These are phyloP conservation scores for Vanacampus margaritifer DNA, from an alignment of 2,113 vertebrate genomes.

Conservation along the genomic window DNA sequence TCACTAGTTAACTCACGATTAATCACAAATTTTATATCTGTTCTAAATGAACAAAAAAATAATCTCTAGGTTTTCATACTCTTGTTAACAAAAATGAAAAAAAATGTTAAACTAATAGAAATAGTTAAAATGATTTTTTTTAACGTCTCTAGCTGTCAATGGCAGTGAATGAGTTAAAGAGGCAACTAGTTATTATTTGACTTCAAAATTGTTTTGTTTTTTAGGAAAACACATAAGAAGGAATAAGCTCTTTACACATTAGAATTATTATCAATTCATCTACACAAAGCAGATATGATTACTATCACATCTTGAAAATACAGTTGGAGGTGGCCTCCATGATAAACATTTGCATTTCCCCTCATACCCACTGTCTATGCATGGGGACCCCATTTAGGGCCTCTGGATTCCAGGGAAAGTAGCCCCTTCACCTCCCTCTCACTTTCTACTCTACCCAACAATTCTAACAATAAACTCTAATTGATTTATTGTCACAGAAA, in stretches of 20 bases:
- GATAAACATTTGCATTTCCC: background rate
- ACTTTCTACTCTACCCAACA: constrained; percentile 56
- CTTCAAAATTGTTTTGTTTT: background rate
- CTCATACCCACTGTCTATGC: background rate
- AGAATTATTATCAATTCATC: too few relatives aligned
- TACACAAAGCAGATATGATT: background rate
- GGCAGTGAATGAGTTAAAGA: too few relatives aligned
- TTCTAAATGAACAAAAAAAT: too few relatives aligned
- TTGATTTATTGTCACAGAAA: constrained; percentile 66
- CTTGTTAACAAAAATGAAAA: too few relatives aligned
- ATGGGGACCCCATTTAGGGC: constrained; percentile 45
- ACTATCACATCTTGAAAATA: background rate
- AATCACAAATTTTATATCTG: too few relatives aligned
- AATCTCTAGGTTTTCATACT: too few relatives aligned
- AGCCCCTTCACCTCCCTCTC: constrained; percentile 55
- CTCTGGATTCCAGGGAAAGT: constrained; percentile 57
- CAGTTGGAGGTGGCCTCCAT: background rate
- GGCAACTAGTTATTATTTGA: background rate
- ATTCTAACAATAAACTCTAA: constrained; percentile 60
- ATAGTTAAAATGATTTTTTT: too few relatives aligned
- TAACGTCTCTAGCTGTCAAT: too few relatives aligned
- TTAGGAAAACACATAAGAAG: too few relatives aligned
- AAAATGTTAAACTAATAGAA: too few relatives aligned
- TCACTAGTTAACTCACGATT: too few relatives aligned
- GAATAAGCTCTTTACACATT: too few relatives aligned